Conservation (phyloP, 2,797 vertebrate species). For the Miichthys miiuy region DNA sequence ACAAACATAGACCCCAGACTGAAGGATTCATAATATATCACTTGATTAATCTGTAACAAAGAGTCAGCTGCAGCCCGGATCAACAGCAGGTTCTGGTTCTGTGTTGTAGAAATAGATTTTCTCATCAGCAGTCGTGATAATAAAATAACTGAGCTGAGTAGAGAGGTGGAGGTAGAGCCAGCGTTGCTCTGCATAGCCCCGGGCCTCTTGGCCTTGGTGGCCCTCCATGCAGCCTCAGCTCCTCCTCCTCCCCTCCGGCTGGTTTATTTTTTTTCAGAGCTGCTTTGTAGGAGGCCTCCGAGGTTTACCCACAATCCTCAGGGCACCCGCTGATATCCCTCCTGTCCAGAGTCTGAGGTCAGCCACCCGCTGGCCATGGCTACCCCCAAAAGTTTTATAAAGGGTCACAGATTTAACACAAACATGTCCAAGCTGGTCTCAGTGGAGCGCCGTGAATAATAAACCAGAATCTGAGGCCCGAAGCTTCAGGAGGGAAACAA, state of each 20-base stretch:
- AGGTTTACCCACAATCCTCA: slow-evolving; percentile 66
- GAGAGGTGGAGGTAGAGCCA: not conserved
- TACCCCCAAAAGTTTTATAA: slow-evolving; percentile 43
- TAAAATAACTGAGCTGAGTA: not conserved
- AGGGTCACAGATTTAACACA: slow-evolving; percentile 44
- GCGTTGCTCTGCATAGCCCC: slow-evolving; percentile 47
- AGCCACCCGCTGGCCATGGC: slow-evolving; percentile 64
- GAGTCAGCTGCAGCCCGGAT: not conserved
- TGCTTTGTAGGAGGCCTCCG: slow-evolving; percentile 62
- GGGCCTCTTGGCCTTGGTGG: slow-evolving; percentile 55
- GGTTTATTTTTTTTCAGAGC: slow-evolving; percentile 57
- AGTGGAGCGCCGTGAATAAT: slow-evolving; percentile 40
- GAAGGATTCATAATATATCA: not conserved
- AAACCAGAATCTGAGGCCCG: slow-evolving; percentile 28
- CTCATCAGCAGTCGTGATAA: not conserved
- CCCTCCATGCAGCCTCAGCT: slow-evolving; percentile 39
- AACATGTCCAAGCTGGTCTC: slow-evolving; percentile 48
- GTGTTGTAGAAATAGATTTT: not conserved
- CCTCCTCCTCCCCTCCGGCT: slow-evolving; percentile 66
- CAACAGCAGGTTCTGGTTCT: not conserved
- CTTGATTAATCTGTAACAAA: not conserved
- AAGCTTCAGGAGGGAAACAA: slow-evolving; percentile 42
- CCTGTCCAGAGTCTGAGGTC: slow-evolving; percentile 63
- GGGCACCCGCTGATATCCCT: slow-evolving; percentile 37
- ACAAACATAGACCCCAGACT: no score